Base-by-base conservation (phyloP, 2,888 invertebrate species). In the Chrysolina americana region DNA sequence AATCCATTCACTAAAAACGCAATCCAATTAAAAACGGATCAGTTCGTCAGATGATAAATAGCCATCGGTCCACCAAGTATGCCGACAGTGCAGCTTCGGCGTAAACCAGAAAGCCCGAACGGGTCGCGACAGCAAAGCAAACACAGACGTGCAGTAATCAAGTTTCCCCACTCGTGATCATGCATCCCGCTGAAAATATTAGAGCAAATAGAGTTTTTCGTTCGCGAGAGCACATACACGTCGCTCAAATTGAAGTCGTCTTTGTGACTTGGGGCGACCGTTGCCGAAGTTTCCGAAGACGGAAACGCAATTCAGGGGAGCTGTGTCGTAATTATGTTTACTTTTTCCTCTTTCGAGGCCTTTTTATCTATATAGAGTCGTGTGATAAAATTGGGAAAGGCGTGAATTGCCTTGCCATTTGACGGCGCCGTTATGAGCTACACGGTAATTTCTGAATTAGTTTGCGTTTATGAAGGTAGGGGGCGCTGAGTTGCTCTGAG, bases 301-400 rank as follows among this genome's bases (percentile, higher is more conserved):
- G 70, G 75, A 77, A 75, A 73, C 65, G 71, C 75, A 76, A 36
- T 50, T 36, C 76, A 79, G 76, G 77, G 78, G 79, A 79, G 78
- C 78, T 74, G 80, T 79, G 79, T 66, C 75, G 77, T 81, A 82
- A 82, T 82, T 82, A 82, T 82, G 81, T 82, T 82, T 80, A 76
- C 81, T 80, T 81, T 81, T 75, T 78, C 78, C 76, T 79, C 80
- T 80, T 80, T 76, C 78, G 65, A 6, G 23, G 75, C 73, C 78
- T 81, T 79, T 80, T 79, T 77, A 79, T 76, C 66, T 50, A 19
- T 15, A 36, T 28, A n/a, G 21, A 66, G 50, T 48, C 23, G 23
- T 9, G 28, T 44, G 66, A 28, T 50, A 50, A 17, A 66, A 66
- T 66, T 28, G 50, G 36, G 9, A 9, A 50, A n/a, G 28, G 59